Evolutionary conservation across 1,140 invertebrate genomes (phyloP).

Genomic region (Zaprionus inermis): DNA sequence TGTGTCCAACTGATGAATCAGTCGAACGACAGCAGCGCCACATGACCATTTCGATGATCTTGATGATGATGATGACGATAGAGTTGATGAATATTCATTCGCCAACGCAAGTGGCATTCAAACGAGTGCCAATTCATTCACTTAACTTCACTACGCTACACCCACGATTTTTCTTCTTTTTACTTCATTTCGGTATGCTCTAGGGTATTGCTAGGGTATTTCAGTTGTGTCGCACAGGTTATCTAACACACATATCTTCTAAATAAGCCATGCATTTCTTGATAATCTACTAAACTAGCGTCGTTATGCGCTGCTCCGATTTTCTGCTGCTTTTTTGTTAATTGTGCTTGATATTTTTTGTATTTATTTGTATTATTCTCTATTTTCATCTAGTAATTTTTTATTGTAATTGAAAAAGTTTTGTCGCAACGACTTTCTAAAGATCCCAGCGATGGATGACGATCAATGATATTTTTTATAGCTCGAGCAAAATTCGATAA

Average conservation of each 20-base stretch:
- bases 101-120: constrained; percentile 29
- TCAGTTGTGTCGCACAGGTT: background rate
- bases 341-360: constrained; percentile 30
- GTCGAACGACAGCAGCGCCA: constrained; percentile 18
- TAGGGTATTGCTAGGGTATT: background rate
- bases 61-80: constrained; percentile 19
- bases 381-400: constrained; percentile 12
- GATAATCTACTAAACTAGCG: background rate
- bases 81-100: constrained; percentile 21
- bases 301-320: background rate
- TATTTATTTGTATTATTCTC: constrained; percentile 25
- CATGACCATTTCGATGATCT: constrained; percentile 25
- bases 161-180: constrained; percentile 33
- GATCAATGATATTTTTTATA: background rate
- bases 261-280: background rate
- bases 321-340: constrained; percentile 2
- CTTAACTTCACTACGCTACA: constrained; percentile 50
- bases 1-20: constrained; percentile 58
- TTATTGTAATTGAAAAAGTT: background rate
- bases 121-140: constrained; percentile 42
- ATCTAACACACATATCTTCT: too few species aligned
- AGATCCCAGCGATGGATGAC: background rate
- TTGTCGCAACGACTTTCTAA: constrained; percentile 34
- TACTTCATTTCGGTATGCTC: background rate
- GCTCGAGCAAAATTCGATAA: too few species aligned